Conservation (phyloP, 2,797 vertebrate species). For the Gambusia yucatana region DNA sequence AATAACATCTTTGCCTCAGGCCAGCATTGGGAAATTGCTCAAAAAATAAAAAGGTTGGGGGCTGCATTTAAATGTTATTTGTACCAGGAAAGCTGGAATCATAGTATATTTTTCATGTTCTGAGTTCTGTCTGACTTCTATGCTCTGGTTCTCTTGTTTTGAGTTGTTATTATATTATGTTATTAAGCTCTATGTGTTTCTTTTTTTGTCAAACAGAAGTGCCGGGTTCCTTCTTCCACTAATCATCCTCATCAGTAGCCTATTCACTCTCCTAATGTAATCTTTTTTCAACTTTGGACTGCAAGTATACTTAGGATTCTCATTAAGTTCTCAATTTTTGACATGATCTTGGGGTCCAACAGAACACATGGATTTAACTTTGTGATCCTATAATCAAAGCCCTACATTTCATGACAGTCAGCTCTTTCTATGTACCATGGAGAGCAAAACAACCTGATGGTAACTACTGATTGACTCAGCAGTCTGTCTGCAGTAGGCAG, state of each 20-base stretch:
- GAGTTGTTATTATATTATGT: background rate
- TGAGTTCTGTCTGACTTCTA: background rate
- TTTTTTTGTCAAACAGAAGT: background rate
- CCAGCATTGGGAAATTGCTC: background rate
- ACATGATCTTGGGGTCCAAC: background rate
- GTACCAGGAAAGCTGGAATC: slow-evolving; percentile 18
- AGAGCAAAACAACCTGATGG: background rate
- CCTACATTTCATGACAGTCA: background rate
- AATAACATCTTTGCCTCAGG: background rate
- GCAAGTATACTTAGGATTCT: background rate
- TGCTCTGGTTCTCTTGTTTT: background rate
- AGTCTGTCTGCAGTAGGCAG: background rate
- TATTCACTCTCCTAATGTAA: background rate
- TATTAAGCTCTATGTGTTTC: background rate
- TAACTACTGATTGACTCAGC: background rate
- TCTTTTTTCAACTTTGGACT: background rate
- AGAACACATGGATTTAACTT: background rate
- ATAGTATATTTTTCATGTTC: background rate
- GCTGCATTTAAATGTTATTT: background rate
- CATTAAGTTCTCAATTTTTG: background rate
- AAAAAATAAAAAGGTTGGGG: slow-evolving; percentile 2
- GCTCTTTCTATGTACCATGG: background rate
- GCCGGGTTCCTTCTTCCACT: background rate
- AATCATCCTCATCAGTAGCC: background rate
- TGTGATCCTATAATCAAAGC: background rate